phyloP scores from a whole-genome alignment of 2,797 vertebrate species.

The Alcedo atthis region DNA sequence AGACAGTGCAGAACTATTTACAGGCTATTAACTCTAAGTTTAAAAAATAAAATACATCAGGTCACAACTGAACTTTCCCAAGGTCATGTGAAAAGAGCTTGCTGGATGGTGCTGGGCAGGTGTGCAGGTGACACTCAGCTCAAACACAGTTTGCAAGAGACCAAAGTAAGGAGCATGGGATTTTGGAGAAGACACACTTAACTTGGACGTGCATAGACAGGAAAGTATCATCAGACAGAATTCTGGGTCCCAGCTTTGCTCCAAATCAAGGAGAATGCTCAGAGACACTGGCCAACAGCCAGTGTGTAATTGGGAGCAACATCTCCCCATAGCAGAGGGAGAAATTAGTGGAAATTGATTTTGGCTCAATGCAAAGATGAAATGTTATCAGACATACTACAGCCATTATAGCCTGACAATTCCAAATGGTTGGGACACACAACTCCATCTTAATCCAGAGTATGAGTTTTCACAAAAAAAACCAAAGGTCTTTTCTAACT shows the following conservation, averaged over 20 bases:
- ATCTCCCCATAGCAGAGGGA: rapidly evolving
- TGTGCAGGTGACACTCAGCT: neutral
- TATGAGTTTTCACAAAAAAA: neutral
- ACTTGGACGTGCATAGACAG: rapidly evolving
- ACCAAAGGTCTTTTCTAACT: neutral
- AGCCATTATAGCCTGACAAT: neutral
- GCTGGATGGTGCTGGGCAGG: neutral
- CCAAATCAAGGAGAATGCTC: neutral
- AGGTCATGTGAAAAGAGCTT: neutral
- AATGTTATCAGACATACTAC: neutral
- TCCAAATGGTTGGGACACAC: neutral
- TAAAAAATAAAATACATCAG: neutral
- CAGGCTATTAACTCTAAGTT: neutral
- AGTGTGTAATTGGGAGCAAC: neutral
- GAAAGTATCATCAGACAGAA: neutral
- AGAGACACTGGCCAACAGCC: neutral
- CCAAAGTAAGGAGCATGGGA: neutral
- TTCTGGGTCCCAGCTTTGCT: neutral
- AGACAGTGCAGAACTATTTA: neutral
- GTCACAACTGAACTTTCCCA: neutral
- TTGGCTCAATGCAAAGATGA: neutral
- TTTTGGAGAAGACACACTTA: neutral
- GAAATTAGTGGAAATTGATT: neutral
- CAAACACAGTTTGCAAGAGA: neutral
- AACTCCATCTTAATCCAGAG: neutral